Evolutionary conservation across 1,140 invertebrate genomes (phyloP).

Genomic region (Hylaeus volcanicus): DNA sequence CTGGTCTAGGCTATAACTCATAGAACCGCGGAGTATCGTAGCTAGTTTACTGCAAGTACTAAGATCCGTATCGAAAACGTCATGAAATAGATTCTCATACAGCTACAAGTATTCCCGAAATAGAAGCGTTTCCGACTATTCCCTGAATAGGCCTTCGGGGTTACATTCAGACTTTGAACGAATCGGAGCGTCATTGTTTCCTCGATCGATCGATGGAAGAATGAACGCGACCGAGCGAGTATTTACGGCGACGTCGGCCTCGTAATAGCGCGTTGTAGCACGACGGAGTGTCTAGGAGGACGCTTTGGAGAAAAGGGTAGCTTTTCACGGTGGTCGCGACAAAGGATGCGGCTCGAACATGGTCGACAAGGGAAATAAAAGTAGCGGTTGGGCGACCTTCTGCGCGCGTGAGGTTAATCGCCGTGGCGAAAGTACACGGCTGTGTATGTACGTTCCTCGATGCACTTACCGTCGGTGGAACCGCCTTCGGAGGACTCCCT

Average conservation of each 20-base stretch:
- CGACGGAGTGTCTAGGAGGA: neutral
- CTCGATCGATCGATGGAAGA: conserved; percentile 27
- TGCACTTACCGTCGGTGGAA: conserved; percentile 1
- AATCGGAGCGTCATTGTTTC: conserved; percentile 13
- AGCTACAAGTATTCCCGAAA: too few species aligned
- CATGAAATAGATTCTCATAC: too few species aligned
- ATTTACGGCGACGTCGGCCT: neutral
- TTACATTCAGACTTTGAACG: too few species aligned
- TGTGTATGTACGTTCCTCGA: neutral
- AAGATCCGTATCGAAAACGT: too few species aligned
- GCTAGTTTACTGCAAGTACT: too few species aligned
- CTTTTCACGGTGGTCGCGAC: neutral
- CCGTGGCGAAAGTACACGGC: conserved; percentile 29
- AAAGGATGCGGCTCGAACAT: neutral
- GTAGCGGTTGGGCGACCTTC: neutral
- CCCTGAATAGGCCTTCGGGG: too few species aligned
- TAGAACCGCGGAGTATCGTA: too few species aligned
- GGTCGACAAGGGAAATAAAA: neutral
- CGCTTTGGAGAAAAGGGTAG: neutral
- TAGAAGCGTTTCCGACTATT: too few species aligned
- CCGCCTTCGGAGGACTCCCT: conserved; percentile 13
- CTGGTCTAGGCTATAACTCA: too few species aligned
- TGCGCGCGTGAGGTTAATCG: conserved; percentile 34
- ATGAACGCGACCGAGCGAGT: neutral
- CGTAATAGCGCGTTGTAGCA: too few species aligned